Conservation (phyloP, 1,140 invertebrate genomes). For the Chymomyza costata region DNA sequence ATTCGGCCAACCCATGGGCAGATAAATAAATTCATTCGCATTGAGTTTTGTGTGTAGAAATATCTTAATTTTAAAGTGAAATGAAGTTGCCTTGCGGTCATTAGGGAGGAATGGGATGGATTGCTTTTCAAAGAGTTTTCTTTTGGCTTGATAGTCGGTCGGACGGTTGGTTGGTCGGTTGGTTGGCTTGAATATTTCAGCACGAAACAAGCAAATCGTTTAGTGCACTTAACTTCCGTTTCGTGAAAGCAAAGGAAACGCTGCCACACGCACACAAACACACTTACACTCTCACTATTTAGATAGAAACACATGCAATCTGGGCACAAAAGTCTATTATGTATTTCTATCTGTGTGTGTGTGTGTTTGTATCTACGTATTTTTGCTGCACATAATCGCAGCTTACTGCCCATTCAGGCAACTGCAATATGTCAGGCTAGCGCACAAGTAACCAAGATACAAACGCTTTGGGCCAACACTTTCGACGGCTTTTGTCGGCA, state of each 20-base stretch:
- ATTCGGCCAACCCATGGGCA: too few relatives aligned
- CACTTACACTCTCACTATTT: background rate
- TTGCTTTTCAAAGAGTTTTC: too few relatives aligned
- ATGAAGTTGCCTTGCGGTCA: constrained; percentile 6
- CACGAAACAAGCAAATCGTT: constrained; percentile 70
- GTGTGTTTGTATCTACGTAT: constrained; percentile 17
- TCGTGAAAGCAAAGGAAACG: constrained; percentile 56
- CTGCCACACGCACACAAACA: constrained; percentile 23
- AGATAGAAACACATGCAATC: constrained; percentile 35
- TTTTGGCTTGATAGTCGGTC: constrained; percentile 8
- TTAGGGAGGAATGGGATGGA: too few relatives aligned
- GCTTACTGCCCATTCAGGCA: constrained; percentile 62
- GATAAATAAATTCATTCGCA: too few relatives aligned
- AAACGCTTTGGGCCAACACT: constrained; percentile 34
- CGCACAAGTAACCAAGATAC: constrained; percentile 56
- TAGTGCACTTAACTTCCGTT: constrained; percentile 61
- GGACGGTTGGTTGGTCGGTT: constrained; percentile 12
- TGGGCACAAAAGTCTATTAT: constrained; percentile 18
- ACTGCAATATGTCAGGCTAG: constrained; percentile 65
- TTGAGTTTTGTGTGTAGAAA: constrained; percentile 9
- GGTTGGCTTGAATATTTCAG: constrained; percentile 52
- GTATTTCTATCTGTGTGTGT: background rate
- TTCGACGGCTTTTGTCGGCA: constrained; percentile 37
- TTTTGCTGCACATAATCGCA: constrained; percentile 56
- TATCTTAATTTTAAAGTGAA: constrained; percentile 65